phyloP scores from a whole-genome alignment of 2,113 vertebrate species.

The Sylvicapra grimmia region DNA sequence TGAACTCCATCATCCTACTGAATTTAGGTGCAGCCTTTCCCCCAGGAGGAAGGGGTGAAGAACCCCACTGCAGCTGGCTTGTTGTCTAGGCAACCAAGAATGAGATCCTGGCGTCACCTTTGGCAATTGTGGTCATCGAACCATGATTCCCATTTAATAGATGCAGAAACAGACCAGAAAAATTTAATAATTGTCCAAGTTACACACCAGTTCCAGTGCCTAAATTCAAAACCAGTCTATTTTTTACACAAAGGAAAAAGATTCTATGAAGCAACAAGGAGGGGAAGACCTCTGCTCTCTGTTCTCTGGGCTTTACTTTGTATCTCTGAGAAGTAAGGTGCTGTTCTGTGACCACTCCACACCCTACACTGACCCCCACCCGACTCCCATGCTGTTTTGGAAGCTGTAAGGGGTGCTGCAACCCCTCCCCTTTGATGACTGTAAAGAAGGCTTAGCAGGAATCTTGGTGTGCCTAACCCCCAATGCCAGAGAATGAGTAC shows the following conservation, averaged over 20 bases:
- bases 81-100: not conserved
- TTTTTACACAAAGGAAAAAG: not conserved
- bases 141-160: not conserved
- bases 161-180: not conserved
- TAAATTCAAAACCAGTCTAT: not conserved
- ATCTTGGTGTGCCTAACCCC: not conserved
- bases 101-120: rapidly evolving
- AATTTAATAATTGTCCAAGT: not conserved
- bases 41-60: not conserved
- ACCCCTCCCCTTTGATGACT: not conserved
- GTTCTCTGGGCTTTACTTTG: not conserved
- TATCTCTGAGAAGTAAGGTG: not conserved
- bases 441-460: not conserved
- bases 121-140: not conserved
- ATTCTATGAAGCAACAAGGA: not conserved
- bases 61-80: not conserved
- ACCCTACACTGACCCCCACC: not conserved
- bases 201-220: not conserved
- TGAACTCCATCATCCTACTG: too few species aligned
- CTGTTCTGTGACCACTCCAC: not conserved
- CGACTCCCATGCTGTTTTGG: rapidly evolving
- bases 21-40: not conserved
- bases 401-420: not conserved
- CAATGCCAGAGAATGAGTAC: not conserved
- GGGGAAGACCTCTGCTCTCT: not conserved